Evolutionary conservation across 2,888 invertebrate genomes (phyloP).

Genomic region (Rhamnusium bicolor): DNA sequence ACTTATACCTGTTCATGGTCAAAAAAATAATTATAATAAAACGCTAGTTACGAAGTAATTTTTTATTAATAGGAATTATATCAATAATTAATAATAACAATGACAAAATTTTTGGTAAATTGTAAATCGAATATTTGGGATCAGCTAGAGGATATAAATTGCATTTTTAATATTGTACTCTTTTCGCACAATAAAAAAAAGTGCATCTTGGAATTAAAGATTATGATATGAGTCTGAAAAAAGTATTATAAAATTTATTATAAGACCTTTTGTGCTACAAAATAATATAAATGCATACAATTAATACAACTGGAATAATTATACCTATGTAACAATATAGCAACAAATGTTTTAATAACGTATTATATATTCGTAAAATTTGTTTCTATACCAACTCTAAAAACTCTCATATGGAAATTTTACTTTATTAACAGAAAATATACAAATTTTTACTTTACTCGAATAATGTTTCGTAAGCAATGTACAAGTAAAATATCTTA

Average conservation of each 20-base stretch:
- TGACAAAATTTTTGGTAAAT: constrained; percentile 61
- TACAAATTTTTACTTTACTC: constrained; percentile 55
- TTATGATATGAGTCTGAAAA: constrained; percentile 61
- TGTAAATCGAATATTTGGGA: constrained; percentile 56
- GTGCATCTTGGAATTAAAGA: constrained; percentile 42
- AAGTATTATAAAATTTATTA: constrained; percentile 51
- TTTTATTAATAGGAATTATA: constrained; percentile 63
- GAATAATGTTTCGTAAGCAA: constrained; percentile 55
- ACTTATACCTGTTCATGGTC: too few species aligned
- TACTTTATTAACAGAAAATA: constrained; percentile 57
- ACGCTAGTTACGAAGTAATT: constrained; percentile 35
- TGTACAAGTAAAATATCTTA: constrained; percentile 64
- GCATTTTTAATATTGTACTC: constrained; percentile 36
- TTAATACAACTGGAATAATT: constrained; percentile 31
- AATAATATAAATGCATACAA: constrained; percentile 32
- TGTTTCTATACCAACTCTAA: constrained; percentile 55
- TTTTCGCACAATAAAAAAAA: constrained; percentile 28
- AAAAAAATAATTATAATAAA: too few species aligned
- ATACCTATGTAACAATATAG: constrained; percentile 68
- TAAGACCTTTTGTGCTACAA: constrained; percentile 46
- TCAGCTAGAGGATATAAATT: constrained; percentile 58
- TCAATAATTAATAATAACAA: constrained; percentile 65
- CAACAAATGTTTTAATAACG: constrained; percentile 66
- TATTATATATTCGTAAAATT: constrained; percentile 59
- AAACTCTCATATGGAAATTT: constrained; percentile 52